Conservation (phyloP, 2,113 vertebrate species). For the Tricholaema leucomelas region DNA sequence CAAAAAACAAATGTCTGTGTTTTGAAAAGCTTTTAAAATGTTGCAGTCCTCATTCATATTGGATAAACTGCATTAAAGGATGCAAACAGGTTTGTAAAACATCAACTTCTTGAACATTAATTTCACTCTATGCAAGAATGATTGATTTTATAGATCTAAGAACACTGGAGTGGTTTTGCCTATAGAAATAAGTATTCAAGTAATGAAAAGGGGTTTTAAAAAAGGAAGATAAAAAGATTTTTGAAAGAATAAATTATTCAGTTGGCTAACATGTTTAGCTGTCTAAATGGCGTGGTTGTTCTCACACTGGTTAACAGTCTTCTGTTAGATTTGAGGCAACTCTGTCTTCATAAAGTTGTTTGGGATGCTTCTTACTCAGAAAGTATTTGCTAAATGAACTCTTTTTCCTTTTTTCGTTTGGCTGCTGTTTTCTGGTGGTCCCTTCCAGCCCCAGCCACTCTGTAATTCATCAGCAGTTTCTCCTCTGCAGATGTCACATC, state of each 20-base stretch:
- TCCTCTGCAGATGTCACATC: neutral
- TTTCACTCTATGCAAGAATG: neutral
- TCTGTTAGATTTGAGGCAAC: neutral
- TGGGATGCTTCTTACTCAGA: neutral
- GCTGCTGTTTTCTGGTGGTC: neutral
- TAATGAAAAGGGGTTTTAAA: neutral
- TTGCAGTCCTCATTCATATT: neutral
- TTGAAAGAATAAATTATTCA: neutral
- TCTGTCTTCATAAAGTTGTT: neutral
- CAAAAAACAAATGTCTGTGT: neutral
- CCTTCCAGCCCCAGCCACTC: no score
- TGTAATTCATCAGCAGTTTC: neutral
- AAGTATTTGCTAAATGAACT: neutral
- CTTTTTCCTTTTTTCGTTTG: neutral
- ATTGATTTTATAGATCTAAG: neutral
- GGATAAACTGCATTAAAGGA: neutral
- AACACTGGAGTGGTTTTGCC: neutral
- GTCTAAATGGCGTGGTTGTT: neutral
- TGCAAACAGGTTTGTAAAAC: neutral
- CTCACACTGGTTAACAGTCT: neutral
- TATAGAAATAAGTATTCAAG: neutral
- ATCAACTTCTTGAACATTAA: neutral
- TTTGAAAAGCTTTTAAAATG: neutral
- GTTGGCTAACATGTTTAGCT: neutral
- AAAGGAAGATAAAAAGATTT: neutral